Evolutionary conservation across 2,113 vertebrate species (phyloP).

Genomic region (Menura novaehollandiae): DNA sequence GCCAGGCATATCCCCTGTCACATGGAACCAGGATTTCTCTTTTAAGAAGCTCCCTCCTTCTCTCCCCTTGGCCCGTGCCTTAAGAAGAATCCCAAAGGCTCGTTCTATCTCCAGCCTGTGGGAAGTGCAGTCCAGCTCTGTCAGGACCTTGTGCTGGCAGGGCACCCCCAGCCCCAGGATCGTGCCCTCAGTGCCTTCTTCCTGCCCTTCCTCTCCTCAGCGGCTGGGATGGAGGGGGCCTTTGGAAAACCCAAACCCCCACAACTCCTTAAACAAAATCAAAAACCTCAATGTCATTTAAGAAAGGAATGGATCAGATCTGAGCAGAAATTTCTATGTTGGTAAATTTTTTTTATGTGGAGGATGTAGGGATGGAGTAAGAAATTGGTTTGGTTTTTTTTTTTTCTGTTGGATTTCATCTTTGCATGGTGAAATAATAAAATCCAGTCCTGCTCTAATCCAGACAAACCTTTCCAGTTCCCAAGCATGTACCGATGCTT

Average conservation of each 20-base stretch:
- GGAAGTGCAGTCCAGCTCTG: fast-evolving
- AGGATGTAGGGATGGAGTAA: background rate
- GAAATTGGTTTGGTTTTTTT: background rate
- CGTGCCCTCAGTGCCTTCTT: fast-evolving
- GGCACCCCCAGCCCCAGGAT: too few species aligned
- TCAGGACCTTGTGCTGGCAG: background rate
- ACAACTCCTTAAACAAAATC: background rate
- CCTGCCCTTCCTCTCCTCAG: background rate
- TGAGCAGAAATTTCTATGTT: background rate
- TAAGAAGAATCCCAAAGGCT: background rate
- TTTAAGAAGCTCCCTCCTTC: background rate
- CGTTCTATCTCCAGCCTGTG: fast-evolving
- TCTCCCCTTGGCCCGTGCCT: background rate
- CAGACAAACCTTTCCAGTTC: background rate
- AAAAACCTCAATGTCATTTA: background rate
- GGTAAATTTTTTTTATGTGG: background rate
- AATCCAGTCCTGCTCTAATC: background rate
- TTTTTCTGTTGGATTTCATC: background rate
- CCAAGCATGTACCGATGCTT: background rate
- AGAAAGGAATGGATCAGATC: background rate
- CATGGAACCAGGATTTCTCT: background rate
- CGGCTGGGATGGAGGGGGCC: too few species aligned
- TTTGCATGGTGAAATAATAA: background rate
- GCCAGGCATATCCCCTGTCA: fast-evolving
- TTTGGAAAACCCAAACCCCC: background rate